A percentile compares a stretch with the other conserved stretches of the same genome.
phyloP scores from a whole-genome alignment of 2,888 invertebrate genomes.

The Dastarcus helophoroides region DNA sequence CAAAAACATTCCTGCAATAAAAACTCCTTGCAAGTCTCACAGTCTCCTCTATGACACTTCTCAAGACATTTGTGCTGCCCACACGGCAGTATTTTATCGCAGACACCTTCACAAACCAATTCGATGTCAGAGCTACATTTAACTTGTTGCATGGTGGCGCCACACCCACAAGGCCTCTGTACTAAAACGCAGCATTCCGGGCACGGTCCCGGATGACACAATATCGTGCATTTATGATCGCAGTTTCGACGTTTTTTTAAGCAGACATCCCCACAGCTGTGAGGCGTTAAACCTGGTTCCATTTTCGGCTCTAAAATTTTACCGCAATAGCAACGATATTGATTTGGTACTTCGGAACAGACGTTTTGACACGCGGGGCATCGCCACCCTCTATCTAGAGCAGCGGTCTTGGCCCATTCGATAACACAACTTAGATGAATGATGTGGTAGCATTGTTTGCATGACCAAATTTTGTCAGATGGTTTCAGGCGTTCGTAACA shows the following conservation, averaged over 20 bases:
- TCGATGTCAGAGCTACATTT: conserved; percentile 61
- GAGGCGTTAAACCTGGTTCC: conserved; percentile 54
- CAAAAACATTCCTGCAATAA: conserved; percentile 67
- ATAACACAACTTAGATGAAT: conserved; percentile 83
- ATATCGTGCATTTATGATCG: conserved; percentile 60
- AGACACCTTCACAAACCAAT: conserved; percentile 62
- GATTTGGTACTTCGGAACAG: conserved; percentile 57
- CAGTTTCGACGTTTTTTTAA: conserved; percentile 46
- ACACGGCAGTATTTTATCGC: conserved; percentile 67
- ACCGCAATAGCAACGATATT: conserved; percentile 87
- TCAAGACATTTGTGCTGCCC: conserved; percentile 59
- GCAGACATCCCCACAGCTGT: conserved; percentile 86
- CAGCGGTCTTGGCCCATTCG: conserved; percentile 83
- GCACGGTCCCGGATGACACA: conserved; percentile 93
- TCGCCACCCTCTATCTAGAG: conserved; percentile 73
- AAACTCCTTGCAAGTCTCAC: conserved; percentile 55
- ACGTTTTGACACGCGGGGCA: conserved; percentile 94
- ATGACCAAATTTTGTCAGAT: conserved; percentile 80
- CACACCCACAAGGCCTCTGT: conserved; percentile 65
- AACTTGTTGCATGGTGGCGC: conserved; percentile 52
- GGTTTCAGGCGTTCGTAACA: conserved; percentile 82
- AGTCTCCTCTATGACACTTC: conserved; percentile 70
- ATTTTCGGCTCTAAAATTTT: conserved; percentile 63
- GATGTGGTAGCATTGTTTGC: conserved; percentile 83
- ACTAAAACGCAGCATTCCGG: conserved; percentile 76